Percentiles rank a stretch among this genome's conserved stretches.
phyloP scores from a whole-genome alignment of 2,113 vertebrate genomes.

The Malurus alboscapulatus region DNA sequence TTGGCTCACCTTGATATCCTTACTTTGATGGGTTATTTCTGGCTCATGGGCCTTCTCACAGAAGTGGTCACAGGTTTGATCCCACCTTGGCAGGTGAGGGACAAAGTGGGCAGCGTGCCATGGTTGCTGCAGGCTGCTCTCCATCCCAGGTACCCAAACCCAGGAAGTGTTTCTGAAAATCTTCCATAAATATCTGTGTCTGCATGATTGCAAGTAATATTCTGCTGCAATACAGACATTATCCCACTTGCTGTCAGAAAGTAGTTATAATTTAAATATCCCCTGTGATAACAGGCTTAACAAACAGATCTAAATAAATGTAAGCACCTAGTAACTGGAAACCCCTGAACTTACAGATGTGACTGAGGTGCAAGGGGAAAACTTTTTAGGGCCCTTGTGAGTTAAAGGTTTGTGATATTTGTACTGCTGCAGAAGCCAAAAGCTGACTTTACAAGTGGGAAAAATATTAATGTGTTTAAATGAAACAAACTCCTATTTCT shows the following conservation, averaged over 20 bases:
- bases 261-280: neutral
- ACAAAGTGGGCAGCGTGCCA: neutral
- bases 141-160: neutral
- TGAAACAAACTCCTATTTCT: slow-evolving; percentile 59
- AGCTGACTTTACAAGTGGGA: slow-evolving; percentile 61
- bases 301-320: neutral
- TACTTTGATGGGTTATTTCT: accelerated
- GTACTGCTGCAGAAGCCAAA: slow-evolving; percentile 58
- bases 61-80: neutral
- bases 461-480: slow-evolving; percentile 64
- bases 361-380: slow-evolving; percentile 12
- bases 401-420: slow-evolving; percentile 56
- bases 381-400: slow-evolving; percentile 5
- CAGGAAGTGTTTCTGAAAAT: neutral
- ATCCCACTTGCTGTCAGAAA: neutral
- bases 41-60: neutral
- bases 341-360: neutral
- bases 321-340: slow-evolving; percentile 1
- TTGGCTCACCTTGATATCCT: neutral
- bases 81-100: neutral
- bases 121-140: neutral
- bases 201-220: neutral
- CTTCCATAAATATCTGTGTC: neutral
- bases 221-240: neutral
- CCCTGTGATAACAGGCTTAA: neutral